These are phyloP conservation scores for Holocentrus rufus DNA, from an alignment of 2,797 vertebrate species.

Conservation along the genomic window DNA sequence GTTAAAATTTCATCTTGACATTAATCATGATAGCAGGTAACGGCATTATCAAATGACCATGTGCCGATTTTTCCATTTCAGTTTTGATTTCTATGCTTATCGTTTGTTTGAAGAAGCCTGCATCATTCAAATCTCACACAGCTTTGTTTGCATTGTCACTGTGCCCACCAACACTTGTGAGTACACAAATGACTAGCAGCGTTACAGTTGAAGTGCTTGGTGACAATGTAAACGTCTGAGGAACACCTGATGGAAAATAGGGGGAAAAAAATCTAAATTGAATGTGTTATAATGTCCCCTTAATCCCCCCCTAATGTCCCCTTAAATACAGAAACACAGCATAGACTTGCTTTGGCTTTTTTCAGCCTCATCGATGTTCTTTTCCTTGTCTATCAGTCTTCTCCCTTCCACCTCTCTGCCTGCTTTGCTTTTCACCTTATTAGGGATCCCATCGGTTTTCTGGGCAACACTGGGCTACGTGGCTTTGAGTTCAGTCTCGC, in stretches of 20 bases:
- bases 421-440: slow-evolving; percentile 39
- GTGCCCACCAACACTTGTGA: slow-evolving; percentile 16
- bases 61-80: too few species aligned
- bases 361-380: not conserved
- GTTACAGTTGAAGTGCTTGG: not conserved
- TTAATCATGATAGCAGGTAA: too few species aligned
- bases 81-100: slow-evolving; percentile 5
- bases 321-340: slow-evolving; percentile 35
- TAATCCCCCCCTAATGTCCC: too few species aligned
- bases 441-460: slow-evolving; percentile 50
- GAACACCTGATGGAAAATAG: not conserved
- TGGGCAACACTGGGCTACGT: slow-evolving; percentile 3
- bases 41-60: too few species aligned
- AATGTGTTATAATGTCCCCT: not conserved
- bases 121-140: slow-evolving; percentile 42
- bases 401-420: slow-evolving; percentile 28
- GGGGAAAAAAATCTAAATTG: not conserved
- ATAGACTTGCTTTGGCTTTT: not conserved
- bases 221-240: slow-evolving; percentile 12
- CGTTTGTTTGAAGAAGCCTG: slow-evolving; percentile 38
- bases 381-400: slow-evolving; percentile 45
- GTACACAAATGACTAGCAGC: not conserved
- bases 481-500: slow-evolving; percentile 33
- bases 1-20: not conserved
- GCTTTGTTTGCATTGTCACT: slow-evolving; percentile 39